A percentile compares a stretch with the other conserved stretches of the same genome.
These are phyloP conservation scores for Ataeniobius toweri DNA, from an alignment of 2,797 vertebrate species.

Conservation along the genomic window DNA sequence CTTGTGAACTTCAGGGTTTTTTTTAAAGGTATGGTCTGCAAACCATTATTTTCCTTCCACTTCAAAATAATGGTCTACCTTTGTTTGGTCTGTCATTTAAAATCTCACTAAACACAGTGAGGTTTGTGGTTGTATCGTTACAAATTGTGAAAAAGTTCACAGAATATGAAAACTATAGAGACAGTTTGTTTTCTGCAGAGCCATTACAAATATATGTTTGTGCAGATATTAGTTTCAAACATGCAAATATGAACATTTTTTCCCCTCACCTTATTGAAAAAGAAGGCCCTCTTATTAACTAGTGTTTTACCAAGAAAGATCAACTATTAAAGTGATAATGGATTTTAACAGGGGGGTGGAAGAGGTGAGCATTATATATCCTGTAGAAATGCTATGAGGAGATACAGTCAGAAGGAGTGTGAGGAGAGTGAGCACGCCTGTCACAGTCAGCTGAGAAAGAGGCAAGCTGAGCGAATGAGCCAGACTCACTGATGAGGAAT, in stretches of 20 bases:
- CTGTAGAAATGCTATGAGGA: not conserved
- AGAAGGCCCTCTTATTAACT: not conserved
- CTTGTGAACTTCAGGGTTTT: no score
- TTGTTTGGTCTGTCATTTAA: no score
- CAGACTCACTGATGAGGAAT: conserved; percentile 12
- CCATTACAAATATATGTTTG: no score
- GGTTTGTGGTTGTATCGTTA: no score
- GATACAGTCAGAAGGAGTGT: not conserved
- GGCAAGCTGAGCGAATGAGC: conserved; percentile 14
- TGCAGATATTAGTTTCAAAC: not conserved
- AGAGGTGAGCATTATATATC: not conserved
- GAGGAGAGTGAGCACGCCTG: conserved; percentile 19
- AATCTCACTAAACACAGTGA: no score
- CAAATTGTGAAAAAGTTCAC: no score
- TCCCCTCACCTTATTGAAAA: not conserved
- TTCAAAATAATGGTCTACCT: no score
- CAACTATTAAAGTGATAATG: not conserved
- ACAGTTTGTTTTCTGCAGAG: no score
- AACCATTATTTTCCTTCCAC: no score
- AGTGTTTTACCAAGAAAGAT: not conserved
- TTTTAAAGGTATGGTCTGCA: no score
- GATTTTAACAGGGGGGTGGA: not conserved
- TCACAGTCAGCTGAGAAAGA: conserved; percentile 25
- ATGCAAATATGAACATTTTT: not conserved
- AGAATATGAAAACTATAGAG: no score